Evolutionary conservation across 2,113 vertebrate genomes (phyloP), one percentile per base, ranked within the genome.

Genomic region (Hirundichthys speculiger): DNA sequence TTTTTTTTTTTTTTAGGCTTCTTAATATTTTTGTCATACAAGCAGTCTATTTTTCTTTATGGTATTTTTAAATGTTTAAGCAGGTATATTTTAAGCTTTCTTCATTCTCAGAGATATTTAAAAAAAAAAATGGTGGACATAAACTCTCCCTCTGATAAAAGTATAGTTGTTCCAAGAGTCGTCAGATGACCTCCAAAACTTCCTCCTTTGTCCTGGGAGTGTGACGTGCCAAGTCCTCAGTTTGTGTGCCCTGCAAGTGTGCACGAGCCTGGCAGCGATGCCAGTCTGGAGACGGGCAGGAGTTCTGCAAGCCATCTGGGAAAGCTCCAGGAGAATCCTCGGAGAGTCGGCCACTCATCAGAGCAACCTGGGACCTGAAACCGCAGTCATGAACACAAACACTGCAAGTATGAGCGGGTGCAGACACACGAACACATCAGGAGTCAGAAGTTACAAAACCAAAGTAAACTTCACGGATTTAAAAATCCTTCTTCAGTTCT

Each of bases 251-350:
- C 85, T 77, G 80, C 73, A 51, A 80, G 78, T 13, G 54, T 76
- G 69, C 43, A 2, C 8, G 9, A 51, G 43, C 50, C 89, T 91
- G 92, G 85, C 91, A 88, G 67, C 19, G 53, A 58, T 72, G 77
- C 70, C 77, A 20, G 81, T 83, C 80, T 81, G 67, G 79, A 89
- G 84, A 84, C 34, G 51, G 85, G 83, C 58, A 69, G 87, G 86
- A 85, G 85, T 83, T 69, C 78, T 88, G 62, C 50, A 38, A 84
- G 90, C 92, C 92, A 93, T 92, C 91, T 93, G 92, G 91, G 91
- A 83, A 89, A 88, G 83, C 91, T 91, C 91, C 92, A 87, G 88
- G 87, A 89, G 79, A 79, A 90, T 76, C 63, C 65, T 52, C 75
- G 79, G 86, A 87, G 79, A 79, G 72, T 70, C 59, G 69, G 62